Base-by-base conservation (phyloP, 1,140 invertebrate species). In the Planococcus citri region DNA sequence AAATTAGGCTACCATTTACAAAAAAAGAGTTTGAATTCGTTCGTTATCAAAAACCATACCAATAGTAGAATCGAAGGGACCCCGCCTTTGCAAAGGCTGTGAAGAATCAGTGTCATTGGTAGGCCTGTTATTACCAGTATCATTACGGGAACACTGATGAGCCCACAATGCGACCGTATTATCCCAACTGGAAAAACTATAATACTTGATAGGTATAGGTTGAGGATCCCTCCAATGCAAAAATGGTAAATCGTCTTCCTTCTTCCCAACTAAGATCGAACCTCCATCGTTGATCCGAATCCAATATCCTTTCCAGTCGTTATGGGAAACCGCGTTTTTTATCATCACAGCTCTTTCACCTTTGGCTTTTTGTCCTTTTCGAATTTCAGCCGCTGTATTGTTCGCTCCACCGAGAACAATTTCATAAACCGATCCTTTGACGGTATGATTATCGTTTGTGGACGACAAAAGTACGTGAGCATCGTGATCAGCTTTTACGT, bases 381-480 rank as follows among this genome's bases (percentile, higher is more conserved):
- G 76, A 20, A 86, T 79, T 76, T 85, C 84, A 4, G 81, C 81
- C 71, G 83, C 85, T 27, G 79, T 81, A 72, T 86, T 85, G 20
- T 76, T 78, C 20, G 83, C 83, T 1, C 82, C 84, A 21, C 85
- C 85, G 1, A 86, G 79, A 29, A 85, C 85, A 24, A 86, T 81
- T 78, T 86, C 84, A 76, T 86, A 86, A 33, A 12, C 29, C 3
- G 29, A 12, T 6, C 12, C n/a, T n/a, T n/a, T n/a, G n/a, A n/a
- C 29, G 29, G 29, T 6, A 33, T 33, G 4, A 12, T 33, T 33
- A 12, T 33, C 12, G 29, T 33, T 33, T 33, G 29, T 6, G 4
- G 29, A 12, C 3, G 29, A 33, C 12, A 33, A 33, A 3, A 33
- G 12, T 33, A 33, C 12, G 29, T 33, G 29, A 33, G 29, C 29